These are phyloP conservation scores for Plebejus anna DNA, from an alignment of 2,888 invertebrate genomes.

Conservation along the genomic window DNA sequence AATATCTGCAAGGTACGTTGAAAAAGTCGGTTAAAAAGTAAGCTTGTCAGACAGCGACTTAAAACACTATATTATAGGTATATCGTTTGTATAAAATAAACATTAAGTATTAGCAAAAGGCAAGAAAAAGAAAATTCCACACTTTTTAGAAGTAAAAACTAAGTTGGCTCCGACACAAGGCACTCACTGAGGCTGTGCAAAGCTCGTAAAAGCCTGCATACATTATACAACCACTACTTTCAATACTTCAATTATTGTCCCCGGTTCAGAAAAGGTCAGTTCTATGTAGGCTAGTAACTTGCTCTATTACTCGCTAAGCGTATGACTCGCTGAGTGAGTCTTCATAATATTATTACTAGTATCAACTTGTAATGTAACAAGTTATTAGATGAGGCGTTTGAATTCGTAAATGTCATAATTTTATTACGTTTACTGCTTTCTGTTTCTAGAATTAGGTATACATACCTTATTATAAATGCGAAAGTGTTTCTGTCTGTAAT, in stretches of 20 bases:
- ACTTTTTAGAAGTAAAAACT: neutral
- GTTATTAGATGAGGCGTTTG: neutral
- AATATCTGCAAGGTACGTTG: no score
- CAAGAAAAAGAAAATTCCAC: neutral
- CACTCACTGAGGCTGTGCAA: neutral
- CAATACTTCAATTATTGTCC: conserved; percentile 22
- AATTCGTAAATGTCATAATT: neutral
- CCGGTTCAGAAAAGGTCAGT: conserved; percentile 7
- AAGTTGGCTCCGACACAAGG: neutral
- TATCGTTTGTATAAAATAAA: no score
- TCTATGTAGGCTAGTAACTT: conserved; percentile 6
- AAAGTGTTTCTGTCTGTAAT: no score
- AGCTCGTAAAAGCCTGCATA: conserved; percentile 16
- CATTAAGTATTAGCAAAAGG: no score
- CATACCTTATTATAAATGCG: no score
- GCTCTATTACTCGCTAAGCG: conserved; percentile 1
- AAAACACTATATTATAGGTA: no score
- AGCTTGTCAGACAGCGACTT: no score
- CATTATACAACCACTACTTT: conserved; percentile 19
- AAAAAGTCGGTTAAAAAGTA: no score
- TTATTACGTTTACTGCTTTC: neutral
- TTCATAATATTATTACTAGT: neutral
- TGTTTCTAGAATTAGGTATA: no score
- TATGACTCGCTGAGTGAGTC: neutral
- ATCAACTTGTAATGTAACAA: no score